Evolutionary conservation across 92 coral and sea anemone species (phyloP), one percentile per base, ranked within the genome.

Genomic region (Zoanthus sansibaricus): DNA sequence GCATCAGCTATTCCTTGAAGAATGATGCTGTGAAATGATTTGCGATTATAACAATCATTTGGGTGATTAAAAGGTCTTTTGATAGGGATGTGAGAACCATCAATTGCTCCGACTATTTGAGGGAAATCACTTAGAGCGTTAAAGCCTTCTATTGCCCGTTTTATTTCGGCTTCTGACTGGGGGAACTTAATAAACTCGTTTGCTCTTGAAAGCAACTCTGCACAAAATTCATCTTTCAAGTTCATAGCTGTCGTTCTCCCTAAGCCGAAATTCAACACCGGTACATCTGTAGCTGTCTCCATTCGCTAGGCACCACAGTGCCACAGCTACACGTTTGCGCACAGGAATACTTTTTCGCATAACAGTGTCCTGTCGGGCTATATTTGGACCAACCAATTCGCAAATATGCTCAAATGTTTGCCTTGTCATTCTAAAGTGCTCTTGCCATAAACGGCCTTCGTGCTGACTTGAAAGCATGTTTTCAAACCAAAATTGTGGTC

Each of bases 1-100:
- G 92, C 90, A 64, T 86, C 90, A 42, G 86, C 94, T 70, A 92
- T 91, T 14, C 90, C 94, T 82, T 92, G 92, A 30, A 92, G 61
- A 30, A 92, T 82, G 7, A 85, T 37, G 18, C 86, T 86, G 31
- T 91, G 92, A 78, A 91, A 91, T 15, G 82, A 77, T 37, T 88
- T 88, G 31, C 94, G 82, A 75, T 88, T 91, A 42, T 75, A 74
- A 56, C 88, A 92, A 54, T 79, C 85, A 20, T 88, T 91, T 17
- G 90, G 71, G 32, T 91, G 84, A 10, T 79, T 44, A 0, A 72
- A 69, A 14, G 94, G 88, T 58, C 82, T 87, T 55, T 54, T 79
- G 9, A 92, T 92, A 1, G 87, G 90, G 30, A 88, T 88, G 68
- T 91, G 94, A 2, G 94, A 91, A 14, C 92, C 92, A 69, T 91